Evolutionary conservation across 2,797 vertebrate species (phyloP), one percentile per base, ranked within the genome.

Genomic region (Odontamblyopus lacepedii): DNA sequence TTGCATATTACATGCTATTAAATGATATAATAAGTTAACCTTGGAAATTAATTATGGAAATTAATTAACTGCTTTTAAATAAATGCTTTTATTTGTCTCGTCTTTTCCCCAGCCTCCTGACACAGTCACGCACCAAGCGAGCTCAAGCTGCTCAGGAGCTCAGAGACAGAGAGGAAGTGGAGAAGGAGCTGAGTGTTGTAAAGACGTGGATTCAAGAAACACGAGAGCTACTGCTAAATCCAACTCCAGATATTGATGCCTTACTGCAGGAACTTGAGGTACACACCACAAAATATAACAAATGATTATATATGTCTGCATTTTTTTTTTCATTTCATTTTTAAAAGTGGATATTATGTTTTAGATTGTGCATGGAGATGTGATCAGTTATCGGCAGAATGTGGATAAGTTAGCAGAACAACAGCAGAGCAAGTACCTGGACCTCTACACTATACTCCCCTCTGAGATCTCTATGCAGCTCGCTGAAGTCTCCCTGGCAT

Each of bases 171-270:
- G 96, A 97, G 60, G 95, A 95, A 11, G 96, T 99, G 55, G 97
- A 98, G 87, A 93, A 93, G 53, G 93, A 96, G 60, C 94, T 99
- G 56, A 94, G 95, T 55, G 82, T 91, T 44, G 94, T 97, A 35
- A 98, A 98, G 89, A 92, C 93, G 59, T 99, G 98, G 97, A 96
- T 98, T 77, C 95, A 96, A 79, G 95, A 98, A 88, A 95, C 95
- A 4, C 95, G 95, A 76, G 96, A 97, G 61, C 96, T 96, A 75
- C 94, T 99, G 73, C 93, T 95, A 73, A 98, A 96, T 53, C 96
- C 97, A 64, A 95, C 95, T 44, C 91, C 92, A 4, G 96, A 98
- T 82, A 89, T 95, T 35, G 96, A 97, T 69, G 90, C 92, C 69
- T 93, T 97, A 0, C 92, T 99, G 68, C 94, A 96, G 81, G 95